phyloP scores from a whole-genome alignment of 2,113 vertebrate genomes.

The Cynopterus brachyotis region DNA sequence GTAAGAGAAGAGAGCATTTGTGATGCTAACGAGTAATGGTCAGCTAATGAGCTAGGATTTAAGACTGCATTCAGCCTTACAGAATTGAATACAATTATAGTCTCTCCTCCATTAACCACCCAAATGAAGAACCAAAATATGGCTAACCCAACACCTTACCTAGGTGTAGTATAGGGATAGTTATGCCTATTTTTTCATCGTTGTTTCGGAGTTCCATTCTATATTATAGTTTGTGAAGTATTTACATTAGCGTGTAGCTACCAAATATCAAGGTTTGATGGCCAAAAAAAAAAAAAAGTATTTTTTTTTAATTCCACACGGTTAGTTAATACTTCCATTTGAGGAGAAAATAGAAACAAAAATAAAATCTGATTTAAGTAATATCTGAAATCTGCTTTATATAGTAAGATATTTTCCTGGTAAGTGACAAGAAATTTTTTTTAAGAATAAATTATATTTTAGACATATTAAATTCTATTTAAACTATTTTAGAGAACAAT shows the following conservation, averaged over 20 bases:
- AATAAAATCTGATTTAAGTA: not conserved
- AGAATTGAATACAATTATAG: slow-evolving; percentile 41
- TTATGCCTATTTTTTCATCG: not conserved
- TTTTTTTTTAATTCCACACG: not conserved
- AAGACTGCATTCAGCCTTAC: slow-evolving; percentile 34
- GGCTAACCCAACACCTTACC: not conserved
- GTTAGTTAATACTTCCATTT: not conserved
- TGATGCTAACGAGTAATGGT: slow-evolving; percentile 10
- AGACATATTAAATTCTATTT: not conserved
- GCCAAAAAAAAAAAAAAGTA: not conserved
- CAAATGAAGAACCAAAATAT: slow-evolving; percentile 59
- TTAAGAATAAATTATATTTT: not conserved
- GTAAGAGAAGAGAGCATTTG: not conserved
- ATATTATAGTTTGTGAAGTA: not conserved
- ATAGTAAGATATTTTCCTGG: not conserved
- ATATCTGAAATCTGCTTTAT: not conserved
- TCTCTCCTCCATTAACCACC: slow-evolving; percentile 25
- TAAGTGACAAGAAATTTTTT: not conserved
- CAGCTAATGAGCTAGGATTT: slow-evolving; percentile 46
- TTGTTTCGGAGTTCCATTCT: not conserved
- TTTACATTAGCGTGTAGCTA: not conserved
- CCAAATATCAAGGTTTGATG: not conserved
- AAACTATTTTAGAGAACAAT: not conserved
- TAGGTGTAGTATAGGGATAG: not conserved
- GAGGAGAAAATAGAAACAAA: not conserved